These are phyloP conservation scores for Cyanocitta stelleri DNA, from an alignment of 2,113 vertebrate species.

Conservation along the genomic window DNA sequence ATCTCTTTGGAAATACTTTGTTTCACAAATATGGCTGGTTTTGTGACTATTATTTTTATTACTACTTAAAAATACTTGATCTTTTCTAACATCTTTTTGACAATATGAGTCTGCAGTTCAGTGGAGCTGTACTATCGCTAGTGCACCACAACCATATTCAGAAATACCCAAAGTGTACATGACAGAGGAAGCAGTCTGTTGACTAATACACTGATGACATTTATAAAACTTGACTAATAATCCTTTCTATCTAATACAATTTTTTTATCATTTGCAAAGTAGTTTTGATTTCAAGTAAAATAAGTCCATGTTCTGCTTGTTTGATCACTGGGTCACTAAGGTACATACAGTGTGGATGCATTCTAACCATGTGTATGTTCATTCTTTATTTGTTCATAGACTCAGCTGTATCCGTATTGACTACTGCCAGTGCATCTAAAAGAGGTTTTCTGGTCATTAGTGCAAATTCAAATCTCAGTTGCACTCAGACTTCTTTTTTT, in stretches of 20 bases:
- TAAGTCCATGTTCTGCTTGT: fast-evolving
- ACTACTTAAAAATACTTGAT: background rate
- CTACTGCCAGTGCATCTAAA: background rate
- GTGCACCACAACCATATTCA: background rate
- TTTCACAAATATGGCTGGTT: background rate
- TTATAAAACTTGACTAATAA: background rate
- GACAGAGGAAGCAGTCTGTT: background rate
- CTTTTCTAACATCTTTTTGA: background rate
- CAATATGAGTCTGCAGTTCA: background rate
- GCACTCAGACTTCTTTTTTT: background rate
- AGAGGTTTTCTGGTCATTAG: background rate
- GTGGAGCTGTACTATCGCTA: background rate
- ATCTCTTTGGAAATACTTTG: background rate
- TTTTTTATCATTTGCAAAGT: background rate
- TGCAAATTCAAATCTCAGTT: background rate
- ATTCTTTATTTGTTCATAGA: background rate
- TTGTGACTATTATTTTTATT: background rate
- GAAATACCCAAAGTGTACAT: background rate
- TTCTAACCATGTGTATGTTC: background rate
- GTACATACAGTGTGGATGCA: too few relatives aligned
- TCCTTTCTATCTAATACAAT: background rate
- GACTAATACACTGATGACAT: background rate
- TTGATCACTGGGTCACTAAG: background rate
- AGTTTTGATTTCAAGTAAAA: background rate
- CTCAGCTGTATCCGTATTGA: background rate